phyloP scores from a whole-genome alignment of 92 coral and sea anemone genomes.

The Palythoa heliodiscus region DNA sequence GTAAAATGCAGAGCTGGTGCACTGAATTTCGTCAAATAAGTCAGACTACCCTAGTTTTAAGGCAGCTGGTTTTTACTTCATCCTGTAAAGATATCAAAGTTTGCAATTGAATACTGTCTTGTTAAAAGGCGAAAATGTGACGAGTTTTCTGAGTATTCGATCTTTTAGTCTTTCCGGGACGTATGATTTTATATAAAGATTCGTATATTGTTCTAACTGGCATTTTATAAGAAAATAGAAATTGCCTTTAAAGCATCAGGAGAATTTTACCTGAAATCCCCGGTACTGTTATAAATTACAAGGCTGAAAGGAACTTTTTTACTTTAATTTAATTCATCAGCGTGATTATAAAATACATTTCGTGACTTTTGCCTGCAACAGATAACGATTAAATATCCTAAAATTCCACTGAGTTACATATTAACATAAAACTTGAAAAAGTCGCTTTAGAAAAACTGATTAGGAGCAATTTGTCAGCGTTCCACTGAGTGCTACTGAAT shows the following conservation, averaged over 20 bases:
- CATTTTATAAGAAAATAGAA: not conserved
- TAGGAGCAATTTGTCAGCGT: not conserved
- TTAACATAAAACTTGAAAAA: not conserved
- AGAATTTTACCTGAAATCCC: not conserved
- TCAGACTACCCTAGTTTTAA: conserved; percentile 1
- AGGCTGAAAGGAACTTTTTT: not conserved
- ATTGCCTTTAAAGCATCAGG: not conserved
- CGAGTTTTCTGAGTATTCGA: not conserved
- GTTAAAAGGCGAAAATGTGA: not conserved
- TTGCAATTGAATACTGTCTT: conserved; percentile 1
- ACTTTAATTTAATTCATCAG: not conserved
- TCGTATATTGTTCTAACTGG: not conserved
- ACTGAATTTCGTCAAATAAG: not conserved
- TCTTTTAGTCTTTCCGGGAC: not conserved
- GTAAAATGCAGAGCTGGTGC: not conserved
- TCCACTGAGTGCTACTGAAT: not conserved
- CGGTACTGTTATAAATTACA: not conserved
- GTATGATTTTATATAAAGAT: no score
- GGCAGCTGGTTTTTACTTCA: not conserved
- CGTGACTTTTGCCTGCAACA: not conserved
- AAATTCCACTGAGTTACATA: not conserved
- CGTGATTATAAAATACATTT: conserved; percentile 1
- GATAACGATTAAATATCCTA: conserved; percentile 5
- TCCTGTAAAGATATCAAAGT: not conserved
- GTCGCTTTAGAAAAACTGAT: not conserved